phyloP scores from a whole-genome alignment of 2,113 vertebrate genomes.

The Anarhynchus alexandrinus region DNA sequence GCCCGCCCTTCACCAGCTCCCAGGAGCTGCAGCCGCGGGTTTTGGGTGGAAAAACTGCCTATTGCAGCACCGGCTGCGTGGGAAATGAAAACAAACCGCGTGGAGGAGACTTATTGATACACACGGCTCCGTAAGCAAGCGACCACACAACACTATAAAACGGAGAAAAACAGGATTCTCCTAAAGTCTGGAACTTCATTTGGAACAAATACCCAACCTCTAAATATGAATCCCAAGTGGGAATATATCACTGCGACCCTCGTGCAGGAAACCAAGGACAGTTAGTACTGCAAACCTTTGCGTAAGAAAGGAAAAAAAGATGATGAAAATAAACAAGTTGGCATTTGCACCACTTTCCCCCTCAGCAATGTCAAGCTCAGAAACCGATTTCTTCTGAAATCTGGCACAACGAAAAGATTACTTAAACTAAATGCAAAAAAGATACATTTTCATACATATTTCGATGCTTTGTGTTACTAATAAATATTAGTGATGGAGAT shows the following conservation, averaged over 20 bases:
- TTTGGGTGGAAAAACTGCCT: not conserved
- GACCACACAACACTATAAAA: no score
- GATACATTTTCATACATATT: not conserved
- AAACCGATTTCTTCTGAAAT: not conserved
- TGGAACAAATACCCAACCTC: not conserved
- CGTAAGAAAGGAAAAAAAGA: not conserved
- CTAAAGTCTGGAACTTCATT: not conserved
- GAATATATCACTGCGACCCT: not conserved
- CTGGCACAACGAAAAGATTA: not conserved
- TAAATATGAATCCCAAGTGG: not conserved
- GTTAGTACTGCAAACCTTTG: not conserved
- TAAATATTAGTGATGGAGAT: not conserved
- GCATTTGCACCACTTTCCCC: not conserved
- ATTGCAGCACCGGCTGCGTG: not conserved
- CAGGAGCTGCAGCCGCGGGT: not conserved
- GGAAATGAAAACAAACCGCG: not conserved
- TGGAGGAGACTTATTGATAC: not conserved
- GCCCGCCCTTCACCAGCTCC: not conserved
- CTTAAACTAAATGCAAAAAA: not conserved
- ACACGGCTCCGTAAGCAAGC: rapidly evolving
- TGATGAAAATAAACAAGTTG: not conserved
- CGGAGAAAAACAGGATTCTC: not conserved
- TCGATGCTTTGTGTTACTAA: not conserved
- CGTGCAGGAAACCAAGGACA: not conserved
- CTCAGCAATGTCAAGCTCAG: not conserved